These are phyloP conservation scores for Apteryx owenii DNA, from an alignment of 2,113 vertebrate species.

Conservation along the genomic window DNA sequence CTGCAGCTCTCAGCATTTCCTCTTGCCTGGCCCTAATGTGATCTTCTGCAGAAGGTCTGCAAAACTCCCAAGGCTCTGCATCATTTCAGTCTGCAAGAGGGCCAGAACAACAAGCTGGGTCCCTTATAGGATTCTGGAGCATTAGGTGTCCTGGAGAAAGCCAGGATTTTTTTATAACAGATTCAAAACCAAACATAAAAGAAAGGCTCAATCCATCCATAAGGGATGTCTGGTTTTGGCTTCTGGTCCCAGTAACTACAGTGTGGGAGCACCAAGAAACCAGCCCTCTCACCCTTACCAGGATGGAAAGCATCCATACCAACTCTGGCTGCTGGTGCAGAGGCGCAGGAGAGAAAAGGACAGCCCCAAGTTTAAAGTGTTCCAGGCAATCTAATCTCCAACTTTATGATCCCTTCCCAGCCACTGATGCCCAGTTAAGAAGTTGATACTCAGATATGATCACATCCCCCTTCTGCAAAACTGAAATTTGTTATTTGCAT, in stretches of 20 bases:
- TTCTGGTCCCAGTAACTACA: background rate
- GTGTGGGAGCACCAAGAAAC: background rate
- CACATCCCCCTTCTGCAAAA: background rate
- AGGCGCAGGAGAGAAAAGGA: background rate
- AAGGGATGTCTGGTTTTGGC: background rate
- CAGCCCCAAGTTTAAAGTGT: background rate
- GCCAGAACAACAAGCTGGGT: background rate
- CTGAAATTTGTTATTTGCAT: fast-evolving
- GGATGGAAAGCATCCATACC: background rate
- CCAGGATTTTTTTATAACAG: background rate
- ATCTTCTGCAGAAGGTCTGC: background rate
- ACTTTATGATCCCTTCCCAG: background rate
- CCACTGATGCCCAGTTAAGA: background rate
- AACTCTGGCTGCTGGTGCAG: background rate
- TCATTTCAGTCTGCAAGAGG: background rate
- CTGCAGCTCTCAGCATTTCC: background rate
- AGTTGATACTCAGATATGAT: background rate
- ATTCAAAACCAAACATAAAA: background rate
- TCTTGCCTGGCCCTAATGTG: background rate
- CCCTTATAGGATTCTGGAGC: background rate
- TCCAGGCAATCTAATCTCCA: background rate
- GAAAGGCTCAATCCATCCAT: background rate
- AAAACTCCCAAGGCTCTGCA: background rate
- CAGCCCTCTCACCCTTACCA: background rate
- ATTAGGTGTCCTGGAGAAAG: background rate